A percentile compares a stretch with the other conserved stretches of the same genome.
phyloP scores from a whole-genome alignment of 2,113 vertebrate genomes.

The Syngnathoides biaculeatus region DNA sequence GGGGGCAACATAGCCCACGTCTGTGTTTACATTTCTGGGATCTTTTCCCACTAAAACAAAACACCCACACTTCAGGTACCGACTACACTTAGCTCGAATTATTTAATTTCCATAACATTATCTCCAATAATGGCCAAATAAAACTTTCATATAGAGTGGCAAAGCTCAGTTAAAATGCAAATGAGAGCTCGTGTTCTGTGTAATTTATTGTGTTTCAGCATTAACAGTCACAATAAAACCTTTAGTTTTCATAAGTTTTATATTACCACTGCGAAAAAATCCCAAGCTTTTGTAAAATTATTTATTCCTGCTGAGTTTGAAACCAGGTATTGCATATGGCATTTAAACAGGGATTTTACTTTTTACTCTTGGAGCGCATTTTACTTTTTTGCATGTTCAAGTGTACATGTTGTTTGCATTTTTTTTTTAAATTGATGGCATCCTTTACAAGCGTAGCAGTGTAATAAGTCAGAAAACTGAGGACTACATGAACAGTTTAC shows the following conservation, averaged over 20 bases:
- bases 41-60: not conserved
- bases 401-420: constrained; percentile 27
- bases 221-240: too few species aligned
- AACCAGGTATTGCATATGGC: too few species aligned
- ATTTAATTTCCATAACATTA: not conserved
- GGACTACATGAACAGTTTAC: too few species aligned
- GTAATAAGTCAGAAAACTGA: constrained; percentile 17
- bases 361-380: constrained; percentile 10
- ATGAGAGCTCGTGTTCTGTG: not conserved
- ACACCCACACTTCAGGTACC: not conserved
- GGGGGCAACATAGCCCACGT: not conserved
- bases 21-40: constrained; percentile 1
- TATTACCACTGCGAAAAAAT: too few species aligned
- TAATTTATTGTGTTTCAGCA: too few species aligned
- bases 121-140: not conserved
- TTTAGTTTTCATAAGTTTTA: too few species aligned
- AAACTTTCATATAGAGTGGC: not conserved
- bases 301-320: too few species aligned
- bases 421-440: constrained; percentile 25
- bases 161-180: not conserved
- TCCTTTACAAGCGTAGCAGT: constrained; percentile 24
- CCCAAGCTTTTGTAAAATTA: too few species aligned
- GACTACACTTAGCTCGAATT: not conserved
- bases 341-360: not conserved
- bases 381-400: constrained; percentile 15